A percentile compares a stretch with the other conserved stretches of the same genome.
phyloP scores from a whole-genome alignment of 1,140 invertebrate species.

The Ceratoteleas bidentatus region DNA sequence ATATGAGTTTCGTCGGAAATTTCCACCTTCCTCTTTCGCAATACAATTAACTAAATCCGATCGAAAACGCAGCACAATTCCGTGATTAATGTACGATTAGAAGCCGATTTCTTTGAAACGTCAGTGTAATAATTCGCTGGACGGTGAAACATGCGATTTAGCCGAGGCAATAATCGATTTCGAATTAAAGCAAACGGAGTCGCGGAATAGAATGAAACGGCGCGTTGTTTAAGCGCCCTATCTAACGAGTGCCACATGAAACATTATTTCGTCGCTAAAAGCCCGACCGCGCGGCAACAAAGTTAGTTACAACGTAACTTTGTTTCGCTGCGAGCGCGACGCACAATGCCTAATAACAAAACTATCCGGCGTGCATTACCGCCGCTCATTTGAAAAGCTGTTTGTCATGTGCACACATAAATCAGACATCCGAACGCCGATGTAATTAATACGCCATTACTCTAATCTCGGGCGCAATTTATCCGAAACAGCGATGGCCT shows the following conservation, averaged over 20 bases:
- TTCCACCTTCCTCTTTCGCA: too few relatives aligned
- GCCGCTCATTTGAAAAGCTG: constrained; percentile 26
- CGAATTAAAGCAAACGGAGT: constrained; percentile 7
- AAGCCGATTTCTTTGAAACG: not conserved
- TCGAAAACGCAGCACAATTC: too few relatives aligned
- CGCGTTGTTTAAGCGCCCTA: constrained; percentile 12
- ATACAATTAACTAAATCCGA: too few relatives aligned
- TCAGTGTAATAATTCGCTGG: not conserved
- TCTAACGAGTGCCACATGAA: not conserved
- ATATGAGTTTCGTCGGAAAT: too few relatives aligned
- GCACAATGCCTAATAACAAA: constrained; percentile 34
- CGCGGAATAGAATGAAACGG: constrained; percentile 2
- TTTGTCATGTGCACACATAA: constrained; percentile 46
- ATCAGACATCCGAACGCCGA: constrained; percentile 32
- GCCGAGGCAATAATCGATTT: constrained; percentile 1
- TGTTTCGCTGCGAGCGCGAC: constrained; percentile 17
- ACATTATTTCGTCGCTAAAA: constrained; percentile 19
- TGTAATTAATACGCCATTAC: constrained; percentile 59
- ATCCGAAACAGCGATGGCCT: constrained; percentile 14
- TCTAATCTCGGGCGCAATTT: constrained; percentile 51
- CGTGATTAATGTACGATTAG: not conserved
- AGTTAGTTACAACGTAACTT: constrained; percentile 28
- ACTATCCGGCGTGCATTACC: constrained; percentile 12
- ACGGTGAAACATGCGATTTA: not conserved
- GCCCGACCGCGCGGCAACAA: constrained; percentile 8